phyloP scores from a whole-genome alignment of 2,797 vertebrate species.

The Neoniphon sammara region DNA sequence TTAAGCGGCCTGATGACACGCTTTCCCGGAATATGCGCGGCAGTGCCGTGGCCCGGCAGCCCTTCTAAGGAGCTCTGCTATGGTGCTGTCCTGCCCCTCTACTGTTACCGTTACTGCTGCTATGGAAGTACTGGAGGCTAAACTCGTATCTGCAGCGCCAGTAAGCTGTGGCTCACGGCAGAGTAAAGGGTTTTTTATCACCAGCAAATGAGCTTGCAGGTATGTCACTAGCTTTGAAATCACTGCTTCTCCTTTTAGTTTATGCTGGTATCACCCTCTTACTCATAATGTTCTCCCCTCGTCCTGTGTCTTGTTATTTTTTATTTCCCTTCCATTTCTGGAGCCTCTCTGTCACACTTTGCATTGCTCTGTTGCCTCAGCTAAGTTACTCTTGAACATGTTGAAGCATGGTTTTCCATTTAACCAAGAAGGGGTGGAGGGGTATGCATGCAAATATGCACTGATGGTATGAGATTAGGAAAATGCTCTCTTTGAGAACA shows the following conservation, averaged over 20 bases:
- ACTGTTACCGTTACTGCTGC: constrained; percentile 70
- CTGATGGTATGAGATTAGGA: constrained; percentile 1
- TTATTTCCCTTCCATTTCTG: background rate
- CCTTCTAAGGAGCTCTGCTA: constrained; percentile 81
- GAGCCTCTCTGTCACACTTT: constrained; percentile 19
- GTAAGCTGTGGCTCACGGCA: constrained; percentile 75
- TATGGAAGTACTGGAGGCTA: constrained; percentile 78
- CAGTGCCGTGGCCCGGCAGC: constrained; percentile 81
- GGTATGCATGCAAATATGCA: constrained; percentile 15
- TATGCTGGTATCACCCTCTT: background rate
- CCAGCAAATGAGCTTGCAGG: constrained; percentile 87
- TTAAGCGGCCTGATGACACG: constrained; percentile 89
- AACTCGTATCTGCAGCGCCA: constrained; percentile 71
- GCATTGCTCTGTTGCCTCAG: constrained; percentile 41
- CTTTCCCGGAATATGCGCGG: constrained; percentile 89
- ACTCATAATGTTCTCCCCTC: constrained; percentile 6
- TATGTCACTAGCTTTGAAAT: constrained; percentile 75
- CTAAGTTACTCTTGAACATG: constrained; percentile 58
- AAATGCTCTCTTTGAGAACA: constrained; percentile 3
- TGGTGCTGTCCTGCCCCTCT: constrained; percentile 80
- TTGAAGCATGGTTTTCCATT: constrained; percentile 47
- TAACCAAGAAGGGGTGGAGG: constrained; percentile 21
- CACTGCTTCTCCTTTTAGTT: constrained; percentile 26
- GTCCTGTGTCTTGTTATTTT: constrained; percentile 14
- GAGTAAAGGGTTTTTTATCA: constrained; percentile 71